Evolutionary conservation across 2,797 vertebrate species (phyloP), one percentile per base, ranked within the genome.

Genomic region (Enteromius fasciolatus): DNA sequence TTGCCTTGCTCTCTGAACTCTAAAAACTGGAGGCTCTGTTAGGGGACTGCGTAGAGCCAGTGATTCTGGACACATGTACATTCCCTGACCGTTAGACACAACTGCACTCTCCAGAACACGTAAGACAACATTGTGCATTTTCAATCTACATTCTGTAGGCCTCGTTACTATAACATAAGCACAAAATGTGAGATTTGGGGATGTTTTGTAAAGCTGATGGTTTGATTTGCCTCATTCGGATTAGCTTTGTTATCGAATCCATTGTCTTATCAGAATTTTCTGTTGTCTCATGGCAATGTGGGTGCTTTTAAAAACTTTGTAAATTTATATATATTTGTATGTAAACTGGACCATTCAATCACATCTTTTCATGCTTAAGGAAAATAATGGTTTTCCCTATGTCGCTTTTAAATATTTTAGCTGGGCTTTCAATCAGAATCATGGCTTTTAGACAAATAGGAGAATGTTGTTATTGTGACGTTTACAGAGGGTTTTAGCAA

Each of bases 41-140:
- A 76, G 77, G 54, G 50, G 66, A 76, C 44, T 85, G 83, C 87
- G 90, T 89, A 87, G 83, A 90, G 90, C 87, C 90, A 88, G 90
- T 88, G 78, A 90, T 92, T 86, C 86, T 91, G 78, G 87, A 89
- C 31, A 90, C 86, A 75, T 90, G 89, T 87, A 84, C 83, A 64
- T 78, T 69, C 61, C 67, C 76, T 85, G 44, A 41, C 54, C 31
- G 12, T 52, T 76, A 48, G 36, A 72, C 76, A 78, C 20, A 52
- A 46, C 48, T 79, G 44, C 57, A 54, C 46, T 66, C n/a, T 75
- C 8, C 52, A 61, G 68, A 54, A 57, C 25, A 66, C 14, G 12
- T 81, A 73, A 81, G 81, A 78, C 76, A 83, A 52, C 6, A 28
- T 75, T 61, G 57, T 67, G 78, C 80, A 77, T 82, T 82, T 78